These are phyloP conservation scores for Catostylus mosaicus DNA, from an alignment of 30 jellyfish, hydroid and myxozoan species.

Conservation along the genomic window DNA sequence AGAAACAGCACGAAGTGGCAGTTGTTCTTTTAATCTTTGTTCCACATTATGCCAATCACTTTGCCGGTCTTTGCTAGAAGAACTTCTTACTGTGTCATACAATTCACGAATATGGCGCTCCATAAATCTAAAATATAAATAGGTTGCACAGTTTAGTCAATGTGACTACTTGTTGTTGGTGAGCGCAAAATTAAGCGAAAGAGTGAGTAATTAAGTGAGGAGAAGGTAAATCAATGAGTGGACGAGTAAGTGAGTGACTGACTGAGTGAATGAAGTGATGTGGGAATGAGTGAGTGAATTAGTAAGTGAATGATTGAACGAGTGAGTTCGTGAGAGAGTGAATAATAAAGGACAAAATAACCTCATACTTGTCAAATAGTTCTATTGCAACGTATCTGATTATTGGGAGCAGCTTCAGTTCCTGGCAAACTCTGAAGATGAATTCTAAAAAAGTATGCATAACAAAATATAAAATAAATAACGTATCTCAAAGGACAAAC, in stretches of 20 bases:
- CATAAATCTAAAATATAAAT: conserved; percentile 67
- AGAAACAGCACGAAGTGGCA: conserved; percentile 72
- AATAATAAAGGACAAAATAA: no score
- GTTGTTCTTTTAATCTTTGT: conserved; percentile 73
- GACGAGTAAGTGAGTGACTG: no score
- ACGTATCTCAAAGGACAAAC: no score
- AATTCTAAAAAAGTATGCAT: conserved; percentile 60
- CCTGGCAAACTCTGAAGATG: conserved; percentile 70
- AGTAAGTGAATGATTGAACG: no score
- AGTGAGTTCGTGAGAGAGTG: no score
- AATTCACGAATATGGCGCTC: conserved; percentile 72
- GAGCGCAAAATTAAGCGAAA: no score
- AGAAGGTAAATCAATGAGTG: no score
- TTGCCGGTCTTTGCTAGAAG: conserved; percentile 81
- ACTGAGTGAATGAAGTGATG: no score
- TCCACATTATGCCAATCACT: conserved; percentile 84
- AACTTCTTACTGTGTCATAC: conserved; percentile 69
- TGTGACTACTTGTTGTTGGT: no score
- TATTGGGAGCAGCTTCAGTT: conserved; percentile 65
- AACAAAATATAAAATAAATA: no score
- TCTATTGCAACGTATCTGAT: conserved; percentile 82
- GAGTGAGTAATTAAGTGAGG: no score
- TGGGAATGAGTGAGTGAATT: background rate
- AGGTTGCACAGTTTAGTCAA: no score
- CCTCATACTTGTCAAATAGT: conserved; percentile 91